Evolutionary conservation across 30 jellyfish, hydroid and myxozoan species (phyloP).

Genomic region (Nemopilema nomurai): DNA sequence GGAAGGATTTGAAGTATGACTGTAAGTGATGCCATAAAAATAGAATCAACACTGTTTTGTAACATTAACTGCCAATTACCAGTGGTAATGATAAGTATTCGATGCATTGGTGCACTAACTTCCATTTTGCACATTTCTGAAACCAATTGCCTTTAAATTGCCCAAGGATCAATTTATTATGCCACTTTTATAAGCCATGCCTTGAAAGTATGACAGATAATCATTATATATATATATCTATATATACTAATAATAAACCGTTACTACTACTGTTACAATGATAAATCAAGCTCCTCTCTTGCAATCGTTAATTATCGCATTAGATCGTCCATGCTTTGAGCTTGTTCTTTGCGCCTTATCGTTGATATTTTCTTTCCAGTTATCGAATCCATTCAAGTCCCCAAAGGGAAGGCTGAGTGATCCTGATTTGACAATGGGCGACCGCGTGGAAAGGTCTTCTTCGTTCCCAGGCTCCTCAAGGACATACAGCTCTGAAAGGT

Average conservation of each 20-base stretch:
- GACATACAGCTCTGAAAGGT: slow-evolving; percentile 32
- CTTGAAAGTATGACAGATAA: not conserved
- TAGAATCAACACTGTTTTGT: not conserved
- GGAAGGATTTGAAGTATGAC: slow-evolving; percentile 66
- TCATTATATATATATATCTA: no score
- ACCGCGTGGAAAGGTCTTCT: slow-evolving; percentile 50
- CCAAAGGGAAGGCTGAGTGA: slow-evolving; percentile 49
- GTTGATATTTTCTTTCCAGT: no score
- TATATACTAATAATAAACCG: no score
- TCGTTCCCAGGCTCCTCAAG: slow-evolving; percentile 54
- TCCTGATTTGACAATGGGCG: slow-evolving; percentile 17
- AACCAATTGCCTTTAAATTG: not conserved
- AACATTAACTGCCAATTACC: no score
- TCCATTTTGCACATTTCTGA: not conserved
- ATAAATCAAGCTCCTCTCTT: no score
- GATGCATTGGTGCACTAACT: no score
- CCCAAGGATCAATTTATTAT: not conserved
- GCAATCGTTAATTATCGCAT: no score
- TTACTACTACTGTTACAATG: no score
- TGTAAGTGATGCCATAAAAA: slow-evolving; percentile 28
- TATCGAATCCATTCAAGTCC: slow-evolving; percentile 61
- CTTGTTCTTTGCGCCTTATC: no score
- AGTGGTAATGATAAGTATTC: no score
- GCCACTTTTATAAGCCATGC: not conserved
- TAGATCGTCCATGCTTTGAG: no score